A percentile compares a stretch with the other conserved stretches of the same genome.
Evolutionary conservation across 2,888 invertebrate species (phyloP).

Genomic region (Zygogramma bicolorata): DNA sequence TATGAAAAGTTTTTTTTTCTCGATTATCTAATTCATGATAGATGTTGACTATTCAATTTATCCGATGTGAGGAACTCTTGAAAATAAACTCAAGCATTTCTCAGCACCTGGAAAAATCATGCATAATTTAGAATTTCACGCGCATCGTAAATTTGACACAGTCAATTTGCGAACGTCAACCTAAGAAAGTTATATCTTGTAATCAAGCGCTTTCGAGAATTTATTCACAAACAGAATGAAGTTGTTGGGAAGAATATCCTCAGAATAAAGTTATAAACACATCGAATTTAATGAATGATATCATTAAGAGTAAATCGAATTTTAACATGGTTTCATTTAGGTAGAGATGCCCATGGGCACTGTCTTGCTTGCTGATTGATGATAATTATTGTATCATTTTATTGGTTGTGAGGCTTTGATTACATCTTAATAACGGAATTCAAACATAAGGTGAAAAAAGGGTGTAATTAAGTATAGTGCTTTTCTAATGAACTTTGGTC

Average conservation of each 20-base stretch:
- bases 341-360: not conserved
- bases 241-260: conserved; percentile 22
- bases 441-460: not conserved
- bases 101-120: conserved; percentile 7
- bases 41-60: too few relatives aligned
- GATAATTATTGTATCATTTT: conserved; percentile 15
- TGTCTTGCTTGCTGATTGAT: conserved; percentile 9
- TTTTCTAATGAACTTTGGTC: too few relatives aligned
- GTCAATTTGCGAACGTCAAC: conserved; percentile 43
- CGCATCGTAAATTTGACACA: conserved; percentile 38
- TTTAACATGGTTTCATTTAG: conserved; percentile 18
- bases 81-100: not conserved
- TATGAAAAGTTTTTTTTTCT: too few relatives aligned
- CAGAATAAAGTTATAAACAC: conserved; percentile 27
- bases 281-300: conserved; percentile 18
- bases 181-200: conserved; percentile 27
- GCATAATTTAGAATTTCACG: conserved; percentile 44
- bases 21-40: too few relatives aligned
- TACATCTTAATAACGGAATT: conserved; percentile 8
- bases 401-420: not conserved
- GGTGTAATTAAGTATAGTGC: too few relatives aligned
- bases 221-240: conserved; percentile 11
- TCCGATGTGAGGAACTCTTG: too few relatives aligned
- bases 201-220: conserved; percentile 7
- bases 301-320: conserved; percentile 19